Percentiles rank a stretch among this genome's conserved stretches.
phyloP scores from a whole-genome alignment of 2,797 vertebrate species.

The Anguilla obscura region DNA sequence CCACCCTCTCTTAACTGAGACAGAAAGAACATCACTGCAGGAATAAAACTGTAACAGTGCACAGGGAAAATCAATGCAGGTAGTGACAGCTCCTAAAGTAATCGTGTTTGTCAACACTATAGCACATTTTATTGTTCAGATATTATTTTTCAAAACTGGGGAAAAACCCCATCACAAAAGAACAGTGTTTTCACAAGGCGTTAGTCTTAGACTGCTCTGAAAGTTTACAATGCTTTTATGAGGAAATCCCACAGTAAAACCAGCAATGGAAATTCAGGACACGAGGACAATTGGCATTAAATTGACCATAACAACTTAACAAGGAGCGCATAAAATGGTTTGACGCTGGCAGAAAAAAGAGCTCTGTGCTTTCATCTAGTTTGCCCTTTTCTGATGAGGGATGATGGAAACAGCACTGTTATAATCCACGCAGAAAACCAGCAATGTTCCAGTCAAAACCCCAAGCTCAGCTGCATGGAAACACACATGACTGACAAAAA shows the following conservation, averaged over 20 bases:
- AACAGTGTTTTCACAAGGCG: background rate
- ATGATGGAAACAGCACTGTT: slow-evolving; percentile 10
- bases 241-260: slow-evolving; percentile 1
- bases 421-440: slow-evolving; percentile 36
- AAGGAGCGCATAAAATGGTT: background rate
- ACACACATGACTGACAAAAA: slow-evolving; percentile 22
- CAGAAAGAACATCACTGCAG: background rate
- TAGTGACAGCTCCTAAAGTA: background rate
- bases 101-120: background rate
- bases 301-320: slow-evolving; percentile 32
- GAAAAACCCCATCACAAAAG: background rate
- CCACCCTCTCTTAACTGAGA: background rate
- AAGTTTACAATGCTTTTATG: background rate
- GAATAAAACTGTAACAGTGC: background rate
- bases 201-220: background rate
- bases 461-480: background rate
- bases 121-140: background rate
- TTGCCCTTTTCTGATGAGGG: slow-evolving; percentile 32
- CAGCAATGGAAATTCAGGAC: background rate
- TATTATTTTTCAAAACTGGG: background rate
- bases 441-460: slow-evolving; percentile 43
- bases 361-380: slow-evolving; percentile 14
- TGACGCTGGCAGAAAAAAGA: slow-evolving; percentile 25
- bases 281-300: background rate
- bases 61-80: background rate